phyloP scores from a whole-genome alignment of 2,888 invertebrate genomes.

The Nesidiocoris tenuis region DNA sequence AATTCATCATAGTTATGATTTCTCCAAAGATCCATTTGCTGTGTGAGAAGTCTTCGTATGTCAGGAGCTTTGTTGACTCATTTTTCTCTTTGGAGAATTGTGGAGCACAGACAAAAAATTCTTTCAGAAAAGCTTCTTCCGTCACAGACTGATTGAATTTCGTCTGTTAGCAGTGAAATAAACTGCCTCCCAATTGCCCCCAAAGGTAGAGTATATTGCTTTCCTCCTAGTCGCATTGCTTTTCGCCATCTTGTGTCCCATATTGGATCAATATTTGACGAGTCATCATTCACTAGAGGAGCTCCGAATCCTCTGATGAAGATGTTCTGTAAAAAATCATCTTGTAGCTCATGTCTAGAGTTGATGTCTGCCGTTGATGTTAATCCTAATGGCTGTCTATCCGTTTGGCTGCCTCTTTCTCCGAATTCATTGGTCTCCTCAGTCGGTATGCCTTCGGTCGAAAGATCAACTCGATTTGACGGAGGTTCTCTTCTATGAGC shows the following conservation, averaged over 20 bases:
- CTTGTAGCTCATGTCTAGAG: no score
- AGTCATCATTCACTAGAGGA: neutral
- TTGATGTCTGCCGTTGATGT: no score
- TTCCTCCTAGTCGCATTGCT: neutral
- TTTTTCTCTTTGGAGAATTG: neutral
- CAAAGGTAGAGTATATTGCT: no score
- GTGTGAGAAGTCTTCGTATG: neutral
- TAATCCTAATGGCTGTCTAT: no score
- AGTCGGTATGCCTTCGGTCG: no score
- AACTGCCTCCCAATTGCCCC: neutral
- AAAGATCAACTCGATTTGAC: no score
- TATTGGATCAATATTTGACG: neutral
- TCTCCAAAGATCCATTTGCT: neutral
- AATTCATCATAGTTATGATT: neutral
- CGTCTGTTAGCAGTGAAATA: neutral
- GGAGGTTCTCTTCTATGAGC: no score
- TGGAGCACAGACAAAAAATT: no score
- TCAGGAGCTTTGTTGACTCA: neutral
- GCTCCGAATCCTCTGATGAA: slow-evolving; percentile 6
- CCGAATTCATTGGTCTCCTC: no score
- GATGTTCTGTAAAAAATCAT: neutral
- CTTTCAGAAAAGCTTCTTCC: no score
- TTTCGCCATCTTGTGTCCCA: neutral
- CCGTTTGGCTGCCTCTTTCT: no score
- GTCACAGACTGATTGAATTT: neutral